Evolutionary conservation across 1,140 invertebrate species (phyloP), one percentile per base, ranked within the genome.

Genomic region (Drosophila seguyi): DNA sequence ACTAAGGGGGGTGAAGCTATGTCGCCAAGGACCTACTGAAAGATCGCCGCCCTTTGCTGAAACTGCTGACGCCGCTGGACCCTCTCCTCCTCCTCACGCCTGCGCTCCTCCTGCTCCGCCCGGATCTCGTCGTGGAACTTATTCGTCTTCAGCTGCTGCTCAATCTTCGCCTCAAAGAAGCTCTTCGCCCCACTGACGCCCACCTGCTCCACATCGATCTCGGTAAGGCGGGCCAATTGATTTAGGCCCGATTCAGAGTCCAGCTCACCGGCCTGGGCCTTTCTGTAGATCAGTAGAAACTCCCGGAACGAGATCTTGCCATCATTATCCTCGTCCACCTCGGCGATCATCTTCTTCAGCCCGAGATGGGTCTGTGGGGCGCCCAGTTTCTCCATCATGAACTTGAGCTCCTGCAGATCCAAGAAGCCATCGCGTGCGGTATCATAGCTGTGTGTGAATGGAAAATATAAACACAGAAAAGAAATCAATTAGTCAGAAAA

Each of bases 301-400:
- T 99, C 98, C 93, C 97, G 95, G 93, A 99, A 99, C 78, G 96
- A 98, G 68, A 99, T 97, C 90, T 96, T 97, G 36, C 95, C 95
- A 91, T 99, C 98, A 22, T 95, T 93, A 90, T 99, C 98, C 93
- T 98, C 98, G 91, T 99, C 98, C 16, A 99, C 97, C 93, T 98
- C 97, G 65, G 96, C 95, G 79, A 99, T 99, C 98, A 99, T 99
- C 38, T 95, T 95, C 92, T 99, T 99, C 7, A 99, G 94, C 0
- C 96, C 97, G 5, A 99, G 93, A 93, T 99, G 98, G 10, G 98
- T 99, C 93, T 99, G 98, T 14, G 98, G 98, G 11, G 97, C 97
- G 20, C 97, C 97, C n/a, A 99, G 93, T 48, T 97, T 96, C 92
- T 99, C 98, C 98, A 99, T 99, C 98, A 99, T 99, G 13, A 95